These are phyloP conservation scores for Drosophila villosipedis DNA, from an alignment of 2,888 invertebrate species.

Conservation along the genomic window DNA sequence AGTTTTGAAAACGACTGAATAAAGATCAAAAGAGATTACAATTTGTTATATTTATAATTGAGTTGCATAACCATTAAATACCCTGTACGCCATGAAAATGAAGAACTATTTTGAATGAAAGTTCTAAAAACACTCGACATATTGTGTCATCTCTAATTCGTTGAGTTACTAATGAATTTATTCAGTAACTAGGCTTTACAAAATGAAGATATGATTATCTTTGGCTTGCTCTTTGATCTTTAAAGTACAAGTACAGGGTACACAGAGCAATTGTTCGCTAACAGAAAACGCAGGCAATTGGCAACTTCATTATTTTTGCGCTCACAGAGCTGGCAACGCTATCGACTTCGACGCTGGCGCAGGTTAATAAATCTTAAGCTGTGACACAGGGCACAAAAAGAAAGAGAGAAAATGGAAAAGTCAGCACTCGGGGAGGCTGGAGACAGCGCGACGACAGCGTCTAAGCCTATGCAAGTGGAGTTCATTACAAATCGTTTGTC, in stretches of 20 bases:
- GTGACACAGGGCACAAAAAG: constrained; percentile 54
- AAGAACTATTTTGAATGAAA: not conserved
- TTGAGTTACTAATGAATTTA: not conserved
- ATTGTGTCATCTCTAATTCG: too few relatives aligned
- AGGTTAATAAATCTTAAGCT: constrained; percentile 81
- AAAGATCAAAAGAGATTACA: not conserved
- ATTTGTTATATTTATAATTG: not conserved
- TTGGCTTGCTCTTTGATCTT: constrained; percentile 11
- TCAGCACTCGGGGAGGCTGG: not conserved
- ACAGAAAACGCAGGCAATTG: constrained; percentile 25
- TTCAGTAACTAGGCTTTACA: not conserved
- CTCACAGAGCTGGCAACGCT: constrained; percentile 38
- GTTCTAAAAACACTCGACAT: not conserved
- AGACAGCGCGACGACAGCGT: constrained; percentile 37
- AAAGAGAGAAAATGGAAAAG: constrained; percentile 44
- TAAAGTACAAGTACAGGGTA: constrained; percentile 31
- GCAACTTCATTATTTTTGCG: constrained; percentile 53
- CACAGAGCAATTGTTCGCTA: not conserved
- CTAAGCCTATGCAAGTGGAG: constrained; percentile 71
- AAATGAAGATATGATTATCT: not conserved
- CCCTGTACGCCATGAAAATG: constrained; percentile 3
- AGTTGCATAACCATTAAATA: not conserved
- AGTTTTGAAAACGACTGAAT: constrained; percentile 6
- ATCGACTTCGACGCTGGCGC: constrained; percentile 44
- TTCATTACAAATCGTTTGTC: constrained; percentile 82